phyloP scores from a whole-genome alignment of 2,113 vertebrate species.

The Chaenocephalus aceratus region DNA sequence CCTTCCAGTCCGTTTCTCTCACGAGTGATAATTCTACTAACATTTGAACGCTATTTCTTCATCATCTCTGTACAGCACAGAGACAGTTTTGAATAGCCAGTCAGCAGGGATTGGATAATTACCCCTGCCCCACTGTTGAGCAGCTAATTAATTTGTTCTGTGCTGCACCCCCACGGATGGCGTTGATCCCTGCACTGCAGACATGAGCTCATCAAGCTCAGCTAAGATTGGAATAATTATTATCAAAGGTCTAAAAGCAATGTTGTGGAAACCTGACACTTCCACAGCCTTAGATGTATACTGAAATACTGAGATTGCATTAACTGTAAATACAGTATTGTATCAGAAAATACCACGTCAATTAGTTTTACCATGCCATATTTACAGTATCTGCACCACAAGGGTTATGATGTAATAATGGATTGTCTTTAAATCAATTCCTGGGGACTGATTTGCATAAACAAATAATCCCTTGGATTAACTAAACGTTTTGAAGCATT shows the following conservation, averaged over 20 bases:
- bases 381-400: background rate
- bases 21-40: slow-evolving; percentile 37
- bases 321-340: too few relatives aligned
- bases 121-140: slow-evolving; percentile 26
- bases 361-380: too few relatives aligned
- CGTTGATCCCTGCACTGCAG: slow-evolving; percentile 11
- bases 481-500: background rate
- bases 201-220: slow-evolving; percentile 20
- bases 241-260: slow-evolving; percentile 14
- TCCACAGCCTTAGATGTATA: background rate
- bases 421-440: slow-evolving; percentile 7
- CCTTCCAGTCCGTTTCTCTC: slow-evolving; percentile 25
- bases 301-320: background rate
- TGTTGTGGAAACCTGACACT: slow-evolving; percentile 33
- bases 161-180: slow-evolving; percentile 2
- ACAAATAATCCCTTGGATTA: slow-evolving; percentile 47
- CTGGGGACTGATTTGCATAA: slow-evolving; percentile 25
- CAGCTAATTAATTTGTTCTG: slow-evolving; percentile 65
- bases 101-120: slow-evolving; percentile 48
- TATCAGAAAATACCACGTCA: too few relatives aligned
- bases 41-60: slow-evolving; percentile 38
- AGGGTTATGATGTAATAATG: background rate
- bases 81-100: slow-evolving; percentile 33
- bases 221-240: slow-evolving; percentile 14
- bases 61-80: slow-evolving; percentile 16